Percentiles rank a stretch among this genome's conserved stretches.
Conservation (phyloP, 2,113 vertebrate species). For the Solea senegalensis region DNA sequence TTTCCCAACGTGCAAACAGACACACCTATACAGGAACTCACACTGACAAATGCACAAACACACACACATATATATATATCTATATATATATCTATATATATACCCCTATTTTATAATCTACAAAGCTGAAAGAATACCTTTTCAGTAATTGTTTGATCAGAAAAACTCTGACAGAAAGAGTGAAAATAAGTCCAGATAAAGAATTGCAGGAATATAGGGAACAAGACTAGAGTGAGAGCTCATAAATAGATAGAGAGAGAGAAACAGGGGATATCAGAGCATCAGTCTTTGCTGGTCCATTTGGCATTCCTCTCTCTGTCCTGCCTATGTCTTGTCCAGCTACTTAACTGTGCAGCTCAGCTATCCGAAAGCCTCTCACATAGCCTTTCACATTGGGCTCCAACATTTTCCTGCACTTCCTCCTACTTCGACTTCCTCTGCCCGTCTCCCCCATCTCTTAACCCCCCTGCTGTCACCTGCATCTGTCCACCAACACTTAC, state of each 20-base stretch:
- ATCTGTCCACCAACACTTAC: too few relatives aligned
- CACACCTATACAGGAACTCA: neutral
- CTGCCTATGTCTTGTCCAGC: conserved; percentile 58
- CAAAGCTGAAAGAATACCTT: conserved; percentile 49
- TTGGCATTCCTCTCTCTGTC: conserved; percentile 65
- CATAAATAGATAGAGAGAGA: conserved; percentile 33
- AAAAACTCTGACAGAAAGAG: conserved; percentile 14
- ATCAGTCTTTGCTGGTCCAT: conserved; percentile 44
- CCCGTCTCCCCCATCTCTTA: conserved; percentile 24
- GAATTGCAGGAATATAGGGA: conserved; percentile 59
- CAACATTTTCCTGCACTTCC: conserved; percentile 33
- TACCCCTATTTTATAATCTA: conserved; percentile 37
- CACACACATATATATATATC: conserved; percentile 25
- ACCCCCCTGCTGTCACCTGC: conserved; percentile 16
- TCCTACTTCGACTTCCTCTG: conserved; percentile 35
- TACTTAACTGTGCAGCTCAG: conserved; percentile 61
- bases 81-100: conserved; percentile 2
- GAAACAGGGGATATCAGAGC: conserved; percentile 24
- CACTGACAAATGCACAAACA: conserved; percentile 23
- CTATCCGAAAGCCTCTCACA: conserved; percentile 66
- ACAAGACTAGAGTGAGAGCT: conserved; percentile 49
- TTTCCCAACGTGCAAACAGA: conserved; percentile 39
- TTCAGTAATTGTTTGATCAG: conserved; percentile 51
- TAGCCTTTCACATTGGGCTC: conserved; percentile 39
- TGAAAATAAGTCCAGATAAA: conserved; percentile 56